phyloP scores from a whole-genome alignment of 2,113 vertebrate species.

The Campylorhamphus procurvoides region DNA sequence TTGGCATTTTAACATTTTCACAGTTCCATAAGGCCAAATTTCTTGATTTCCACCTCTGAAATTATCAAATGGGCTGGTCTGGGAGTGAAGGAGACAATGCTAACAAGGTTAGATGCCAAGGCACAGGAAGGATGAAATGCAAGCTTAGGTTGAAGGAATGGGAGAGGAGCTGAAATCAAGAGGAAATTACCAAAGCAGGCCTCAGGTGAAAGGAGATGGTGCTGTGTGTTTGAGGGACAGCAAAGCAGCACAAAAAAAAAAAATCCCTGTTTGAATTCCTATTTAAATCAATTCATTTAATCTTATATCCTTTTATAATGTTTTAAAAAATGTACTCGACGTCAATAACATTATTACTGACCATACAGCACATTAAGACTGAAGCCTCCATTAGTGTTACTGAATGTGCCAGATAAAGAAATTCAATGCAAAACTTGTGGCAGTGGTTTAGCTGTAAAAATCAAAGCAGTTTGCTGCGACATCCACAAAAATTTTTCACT shows the following conservation, averaged over 20 bases:
- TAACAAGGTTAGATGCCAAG: background rate
- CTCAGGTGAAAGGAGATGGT: background rate
- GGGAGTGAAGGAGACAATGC: background rate
- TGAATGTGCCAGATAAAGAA: background rate
- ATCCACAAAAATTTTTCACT: background rate
- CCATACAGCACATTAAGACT: background rate
- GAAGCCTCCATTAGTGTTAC: background rate
- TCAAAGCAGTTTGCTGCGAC: background rate
- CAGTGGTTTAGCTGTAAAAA: background rate
- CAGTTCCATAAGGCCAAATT: background rate
- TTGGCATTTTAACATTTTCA: background rate
- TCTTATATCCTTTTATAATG: background rate
- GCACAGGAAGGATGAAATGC: background rate
- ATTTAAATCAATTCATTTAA: background rate
- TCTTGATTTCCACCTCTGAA: background rate
- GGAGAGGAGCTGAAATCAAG: background rate
- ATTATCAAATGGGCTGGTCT: constrained; percentile 41
- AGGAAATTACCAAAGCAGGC: background rate
- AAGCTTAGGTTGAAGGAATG: background rate
- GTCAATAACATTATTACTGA: background rate
- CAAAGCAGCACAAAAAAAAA: background rate
- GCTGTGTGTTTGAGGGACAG: background rate
- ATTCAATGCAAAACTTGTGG: background rate
- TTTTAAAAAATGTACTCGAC: background rate
- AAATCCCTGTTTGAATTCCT: background rate